Base-by-base conservation (phyloP, 2,888 invertebrate genomes). In the Zele albiditarsus region DNA sequence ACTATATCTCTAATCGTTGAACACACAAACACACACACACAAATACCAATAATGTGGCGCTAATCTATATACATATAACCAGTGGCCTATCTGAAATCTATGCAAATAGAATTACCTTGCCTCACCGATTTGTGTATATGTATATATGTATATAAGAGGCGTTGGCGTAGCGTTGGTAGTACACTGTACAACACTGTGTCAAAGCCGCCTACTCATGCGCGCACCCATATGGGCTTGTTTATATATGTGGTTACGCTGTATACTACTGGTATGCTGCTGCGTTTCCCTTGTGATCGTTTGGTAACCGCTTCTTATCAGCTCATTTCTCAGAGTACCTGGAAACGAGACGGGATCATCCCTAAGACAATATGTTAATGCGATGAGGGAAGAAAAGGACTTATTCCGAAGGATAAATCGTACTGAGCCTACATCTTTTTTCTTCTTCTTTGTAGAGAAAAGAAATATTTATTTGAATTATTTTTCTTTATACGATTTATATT, bases 71-170 rank as follows among this genome's bases (percentile, higher is more conserved):
- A 66, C 46, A 23, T 25, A 66, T 28, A 42, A 81, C 81, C 83
- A 82, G 82, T 84, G 84, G 83, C 82, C 83, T 84, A 79, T 28
- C 71, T 46, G 23, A 80, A 81, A 87, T 87, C 86, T 86, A 87
- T 87, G 86, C 86, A 87, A 87, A 87, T 87, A 85, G 83, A 83
- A 84, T 85, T 85, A 84, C 84, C 81, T 77, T 77, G 75, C 82
- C 58, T 79, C 77, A 78, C 79, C 38, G 58, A 38, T 69, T 28
- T 33, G 69, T 69, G 33, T 69, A 66, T 58, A 57, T 33, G 33
- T 71, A 27, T 49, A 62, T 72, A 31, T 23, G 73, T 46, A n/a
- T n/a, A 38, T 63, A 2, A 2, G 46, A 60, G 46, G 14, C 14
- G 4, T 4, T n/a, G 12, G 10, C 42, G 42, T 46, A n/a, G n/a